Evolutionary conservation across 2,888 invertebrate species (phyloP).

Genomic region (Cordylochernes scorpioides): DNA sequence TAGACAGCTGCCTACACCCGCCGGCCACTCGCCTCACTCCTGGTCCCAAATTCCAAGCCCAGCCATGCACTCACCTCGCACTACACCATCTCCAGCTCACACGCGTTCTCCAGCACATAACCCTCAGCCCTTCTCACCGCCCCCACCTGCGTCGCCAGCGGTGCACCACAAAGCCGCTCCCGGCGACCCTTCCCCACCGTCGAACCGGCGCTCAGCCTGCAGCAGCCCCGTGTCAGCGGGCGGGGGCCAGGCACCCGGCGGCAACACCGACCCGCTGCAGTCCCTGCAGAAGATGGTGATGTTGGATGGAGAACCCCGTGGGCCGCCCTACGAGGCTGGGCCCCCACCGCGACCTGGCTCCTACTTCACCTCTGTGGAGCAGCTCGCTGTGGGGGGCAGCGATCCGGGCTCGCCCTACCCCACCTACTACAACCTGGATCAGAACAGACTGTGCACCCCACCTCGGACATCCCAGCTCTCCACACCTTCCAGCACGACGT

Average conservation of each 20-base stretch:
- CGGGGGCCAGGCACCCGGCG: constrained; percentile 1
- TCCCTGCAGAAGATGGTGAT: constrained; percentile 17
- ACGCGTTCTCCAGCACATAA: constrained; percentile 7
- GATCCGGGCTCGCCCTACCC: constrained; percentile 13
- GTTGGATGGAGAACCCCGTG: constrained; percentile 12
- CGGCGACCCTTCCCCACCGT: constrained; percentile 1
- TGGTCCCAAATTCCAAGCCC: constrained; percentile 13
- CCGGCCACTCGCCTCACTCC: constrained; percentile 10
- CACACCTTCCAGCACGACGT: constrained; percentile 11
- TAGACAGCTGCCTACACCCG: constrained; percentile 4
- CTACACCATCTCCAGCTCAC: constrained; percentile 13
- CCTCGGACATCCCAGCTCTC: constrained; percentile 10
- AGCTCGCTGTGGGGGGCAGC: constrained; percentile 9
- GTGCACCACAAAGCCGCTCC: constrained; percentile 7
- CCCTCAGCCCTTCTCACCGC: constrained; percentile 7
- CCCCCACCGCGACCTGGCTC: constrained; percentile 7
- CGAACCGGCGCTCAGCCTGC: constrained; percentile 4
- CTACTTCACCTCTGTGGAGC: constrained; percentile 10
- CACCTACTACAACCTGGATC: constrained; percentile 15
- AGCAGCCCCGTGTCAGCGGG: constrained; percentile 2
- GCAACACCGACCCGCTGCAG: constrained; percentile 15
- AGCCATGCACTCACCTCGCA: constrained; percentile 12
- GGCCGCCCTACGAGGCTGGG: constrained; percentile 10
- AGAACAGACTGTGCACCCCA: constrained; percentile 14
- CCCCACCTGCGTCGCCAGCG: constrained; percentile 7